phyloP scores from a whole-genome alignment of 2,113 vertebrate genomes.

The Phyllostomus discolor region DNA sequence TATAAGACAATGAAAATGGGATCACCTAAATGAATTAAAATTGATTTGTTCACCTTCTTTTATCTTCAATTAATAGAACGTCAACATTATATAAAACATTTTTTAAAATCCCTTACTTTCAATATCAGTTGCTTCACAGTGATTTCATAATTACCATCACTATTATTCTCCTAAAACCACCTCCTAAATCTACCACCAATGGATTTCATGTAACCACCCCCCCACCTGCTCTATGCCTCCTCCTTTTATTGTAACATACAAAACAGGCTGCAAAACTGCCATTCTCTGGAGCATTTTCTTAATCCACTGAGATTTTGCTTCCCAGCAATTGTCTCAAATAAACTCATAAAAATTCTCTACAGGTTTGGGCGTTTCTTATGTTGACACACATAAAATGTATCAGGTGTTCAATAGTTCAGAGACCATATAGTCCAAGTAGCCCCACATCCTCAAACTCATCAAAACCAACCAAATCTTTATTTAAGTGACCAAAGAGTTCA shows the following conservation, averaged over 20 bases:
- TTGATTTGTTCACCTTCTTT: neutral
- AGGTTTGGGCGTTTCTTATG: neutral
- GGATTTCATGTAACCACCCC: neutral
- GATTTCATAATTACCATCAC: neutral
- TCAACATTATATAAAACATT: neutral
- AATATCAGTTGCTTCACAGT: neutral
- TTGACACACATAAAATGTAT: neutral
- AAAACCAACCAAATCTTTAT: neutral
- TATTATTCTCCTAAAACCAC: constrained; percentile 1
- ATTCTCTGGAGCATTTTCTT: neutral
- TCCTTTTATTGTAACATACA: neutral
- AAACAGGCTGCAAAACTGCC: neutral
- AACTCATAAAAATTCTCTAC: neutral
- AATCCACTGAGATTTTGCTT: neutral
- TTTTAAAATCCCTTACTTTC: neutral
- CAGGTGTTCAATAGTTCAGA: neutral
- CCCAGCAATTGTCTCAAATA: neutral
- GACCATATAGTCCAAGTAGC: neutral
- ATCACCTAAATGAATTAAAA: neutral
- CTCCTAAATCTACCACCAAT: neutral
- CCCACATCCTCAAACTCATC: neutral
- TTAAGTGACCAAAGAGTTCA: neutral
- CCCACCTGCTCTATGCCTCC: neutral
- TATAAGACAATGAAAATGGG: constrained; percentile 8
- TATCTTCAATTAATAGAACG: constrained; percentile 19